These are phyloP conservation scores for Mixornis gularis DNA, from an alignment of 2,113 vertebrate species.

Conservation along the genomic window DNA sequence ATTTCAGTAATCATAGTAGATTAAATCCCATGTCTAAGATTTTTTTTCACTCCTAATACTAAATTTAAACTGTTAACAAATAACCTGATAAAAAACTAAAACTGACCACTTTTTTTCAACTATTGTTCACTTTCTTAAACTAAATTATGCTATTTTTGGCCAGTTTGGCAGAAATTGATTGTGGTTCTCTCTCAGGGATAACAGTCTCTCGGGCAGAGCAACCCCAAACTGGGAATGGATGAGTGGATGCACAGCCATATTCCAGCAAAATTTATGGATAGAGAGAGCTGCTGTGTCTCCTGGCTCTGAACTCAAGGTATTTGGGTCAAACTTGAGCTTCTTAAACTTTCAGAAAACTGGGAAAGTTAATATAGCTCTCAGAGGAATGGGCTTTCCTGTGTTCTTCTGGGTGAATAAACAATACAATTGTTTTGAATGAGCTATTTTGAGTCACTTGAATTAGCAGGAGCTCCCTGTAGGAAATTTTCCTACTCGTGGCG, in stretches of 20 bases:
- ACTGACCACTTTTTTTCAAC: fast-evolving
- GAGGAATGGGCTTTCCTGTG: neutral
- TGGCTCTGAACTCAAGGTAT: neutral
- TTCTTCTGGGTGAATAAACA: conserved; percentile 48
- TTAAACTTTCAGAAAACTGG: conserved; percentile 13
- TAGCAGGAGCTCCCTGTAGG: conserved; percentile 36
- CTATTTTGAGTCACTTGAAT: conserved; percentile 24
- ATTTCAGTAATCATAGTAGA: neutral
- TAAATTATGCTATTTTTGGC: neutral
- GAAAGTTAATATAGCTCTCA: neutral
- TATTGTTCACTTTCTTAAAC: neutral
- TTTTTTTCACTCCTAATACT: neutral
- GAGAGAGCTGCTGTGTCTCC: neutral
- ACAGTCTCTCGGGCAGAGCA: neutral
- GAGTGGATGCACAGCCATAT: neutral
- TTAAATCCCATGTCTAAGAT: neutral
- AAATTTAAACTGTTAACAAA: neutral
- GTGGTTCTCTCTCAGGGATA: neutral
- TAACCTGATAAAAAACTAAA: neutral
- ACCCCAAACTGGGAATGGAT: neutral
- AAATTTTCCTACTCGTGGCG: neutral
- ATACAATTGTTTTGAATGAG: conserved; percentile 19
- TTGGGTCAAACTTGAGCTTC: conserved; percentile 10
- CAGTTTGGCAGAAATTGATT: neutral
- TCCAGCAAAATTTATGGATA: neutral